Conservation (phyloP, 2,113 vertebrate genomes). For the Oryzias javanicus region DNA sequence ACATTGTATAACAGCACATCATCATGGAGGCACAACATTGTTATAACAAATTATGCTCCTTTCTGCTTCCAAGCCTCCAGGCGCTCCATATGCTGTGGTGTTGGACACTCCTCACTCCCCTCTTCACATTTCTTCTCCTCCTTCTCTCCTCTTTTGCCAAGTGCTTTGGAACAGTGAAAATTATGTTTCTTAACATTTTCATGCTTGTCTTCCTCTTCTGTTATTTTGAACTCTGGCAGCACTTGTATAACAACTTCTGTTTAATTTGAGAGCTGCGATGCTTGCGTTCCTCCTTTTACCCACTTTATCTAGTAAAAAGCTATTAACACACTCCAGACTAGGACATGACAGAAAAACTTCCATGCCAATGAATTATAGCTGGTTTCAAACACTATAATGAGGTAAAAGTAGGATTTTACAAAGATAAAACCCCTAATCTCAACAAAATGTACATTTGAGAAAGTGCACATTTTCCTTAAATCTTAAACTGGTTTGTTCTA, state of each 20-base stretch:
- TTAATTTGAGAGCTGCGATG: constrained; percentile 8
- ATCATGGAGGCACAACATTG: constrained; percentile 45
- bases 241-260: background rate
- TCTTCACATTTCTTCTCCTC: constrained; percentile 34
- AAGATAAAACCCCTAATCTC: too few relatives aligned
- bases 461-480: too few relatives aligned
- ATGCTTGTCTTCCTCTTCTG: constrained; percentile 4
- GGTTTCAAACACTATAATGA: too few relatives aligned
- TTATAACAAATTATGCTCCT: constrained; percentile 48
- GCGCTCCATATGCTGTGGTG: constrained; percentile 56
- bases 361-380: too few relatives aligned
- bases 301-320: background rate
- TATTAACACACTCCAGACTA: background rate
- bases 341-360: too few relatives aligned
- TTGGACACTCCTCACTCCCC: constrained; percentile 40
- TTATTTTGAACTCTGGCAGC: constrained; percentile 10
- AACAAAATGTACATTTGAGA: too few relatives aligned
- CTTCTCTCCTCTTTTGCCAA: constrained; percentile 48
- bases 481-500: too few relatives aligned
- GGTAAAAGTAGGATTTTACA: too few relatives aligned
- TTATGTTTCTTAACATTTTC: constrained; percentile 15
- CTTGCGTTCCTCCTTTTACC: background rate
- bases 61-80: constrained; percentile 38
- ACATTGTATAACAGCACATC: constrained; percentile 30
- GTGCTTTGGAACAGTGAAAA: constrained; percentile 31